Conservation (phyloP, 2,113 vertebrate genomes). For the Gobio gobio region DNA sequence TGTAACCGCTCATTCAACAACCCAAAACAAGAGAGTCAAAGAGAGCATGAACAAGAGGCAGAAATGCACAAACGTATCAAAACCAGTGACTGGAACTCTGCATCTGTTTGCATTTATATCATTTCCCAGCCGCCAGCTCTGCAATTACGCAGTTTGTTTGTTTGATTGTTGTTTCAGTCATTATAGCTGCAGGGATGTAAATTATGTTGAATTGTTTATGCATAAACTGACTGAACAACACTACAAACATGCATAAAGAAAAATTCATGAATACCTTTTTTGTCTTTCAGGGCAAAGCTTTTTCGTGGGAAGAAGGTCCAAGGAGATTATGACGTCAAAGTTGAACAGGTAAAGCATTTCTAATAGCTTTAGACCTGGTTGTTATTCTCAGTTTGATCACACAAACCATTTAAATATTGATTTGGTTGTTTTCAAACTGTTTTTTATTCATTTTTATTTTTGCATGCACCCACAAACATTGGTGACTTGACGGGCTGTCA, state of each 20-base stretch:
- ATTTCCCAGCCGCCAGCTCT: not conserved
- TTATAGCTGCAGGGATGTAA: not conserved
- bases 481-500: too few species aligned
- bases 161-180: not conserved
- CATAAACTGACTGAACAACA: not conserved
- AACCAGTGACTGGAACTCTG: not conserved
- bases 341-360: slow-evolving; percentile 87
- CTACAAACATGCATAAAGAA: not conserved
- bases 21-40: not conserved
- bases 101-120: not conserved
- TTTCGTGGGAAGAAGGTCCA: slow-evolving; percentile 95
- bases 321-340: slow-evolving; percentile 93
- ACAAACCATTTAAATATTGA: not conserved
- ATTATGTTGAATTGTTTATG: not conserved
- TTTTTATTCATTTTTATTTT: too few species aligned
- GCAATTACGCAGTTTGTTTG: not conserved
- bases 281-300: slow-evolving; percentile 86
- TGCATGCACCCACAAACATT: too few species aligned
- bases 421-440: too few species aligned
- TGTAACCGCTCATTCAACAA: not conserved
- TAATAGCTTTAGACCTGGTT: not conserved
- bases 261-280: not conserved
- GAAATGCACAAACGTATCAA: not conserved
- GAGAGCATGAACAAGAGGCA: not conserved
- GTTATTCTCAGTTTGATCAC: not conserved